A percentile compares a stretch with the other conserved stretches of the same genome.
Conservation (phyloP, 2,888 invertebrate genomes). For the Sclerodermus sp. region DNA sequence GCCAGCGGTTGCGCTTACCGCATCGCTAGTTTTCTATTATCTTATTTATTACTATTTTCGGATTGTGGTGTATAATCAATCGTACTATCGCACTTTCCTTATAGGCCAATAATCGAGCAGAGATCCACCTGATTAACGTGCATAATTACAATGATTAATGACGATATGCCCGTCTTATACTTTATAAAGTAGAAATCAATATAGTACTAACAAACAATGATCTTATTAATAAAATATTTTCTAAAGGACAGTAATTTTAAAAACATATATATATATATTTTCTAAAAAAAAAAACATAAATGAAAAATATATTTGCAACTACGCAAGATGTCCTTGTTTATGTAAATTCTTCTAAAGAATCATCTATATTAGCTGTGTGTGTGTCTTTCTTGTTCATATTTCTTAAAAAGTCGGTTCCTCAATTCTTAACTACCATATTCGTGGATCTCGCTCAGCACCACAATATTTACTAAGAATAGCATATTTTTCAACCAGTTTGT, state of each 20-base stretch:
- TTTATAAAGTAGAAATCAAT: no score
- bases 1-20: constrained; percentile 31
- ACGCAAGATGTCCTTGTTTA: no score
- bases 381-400: background rate
- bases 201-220: no score
- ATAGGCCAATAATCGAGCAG: constrained; percentile 2
- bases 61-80: constrained; percentile 14
- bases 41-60: constrained; percentile 19
- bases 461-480: constrained; percentile 1
- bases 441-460: constrained; percentile 5
- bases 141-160: constrained; percentile 8
- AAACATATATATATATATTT: no score
- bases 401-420: background rate
- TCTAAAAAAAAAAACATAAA: no score
- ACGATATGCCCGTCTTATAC: background rate
- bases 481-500: constrained; percentile 5
- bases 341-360: no score
- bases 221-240: no score
- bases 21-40: constrained; percentile 28
- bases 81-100: background rate
- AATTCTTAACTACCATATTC: background rate
- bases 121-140: background rate
- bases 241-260: no score
- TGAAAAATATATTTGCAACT: background rate
- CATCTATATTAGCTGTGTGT: no score